A percentile compares a stretch with the other conserved stretches of the same genome.
Evolutionary conservation across 2,797 vertebrate species (phyloP).

Genomic region (Tachyglossus aculeatus): DNA sequence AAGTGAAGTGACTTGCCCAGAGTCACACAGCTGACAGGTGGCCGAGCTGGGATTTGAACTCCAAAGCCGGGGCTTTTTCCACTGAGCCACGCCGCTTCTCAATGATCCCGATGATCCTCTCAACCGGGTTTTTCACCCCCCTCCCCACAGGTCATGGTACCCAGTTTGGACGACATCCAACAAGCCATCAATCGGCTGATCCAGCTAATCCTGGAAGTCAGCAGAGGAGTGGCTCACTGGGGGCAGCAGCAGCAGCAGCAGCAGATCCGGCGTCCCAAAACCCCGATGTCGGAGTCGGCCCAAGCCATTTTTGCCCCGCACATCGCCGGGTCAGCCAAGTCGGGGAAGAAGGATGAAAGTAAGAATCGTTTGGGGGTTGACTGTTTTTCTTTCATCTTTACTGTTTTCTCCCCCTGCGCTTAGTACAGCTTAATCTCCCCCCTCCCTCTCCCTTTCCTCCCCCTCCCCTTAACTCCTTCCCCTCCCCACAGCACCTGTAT

Average conservation of each 20-base stretch:
- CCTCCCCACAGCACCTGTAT: too few species aligned
- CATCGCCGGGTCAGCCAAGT: not conserved
- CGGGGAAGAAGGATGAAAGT: conserved; percentile 56
- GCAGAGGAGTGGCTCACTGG: conserved; percentile 78
- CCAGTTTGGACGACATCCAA: conserved; percentile 81
- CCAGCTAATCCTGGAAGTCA: conserved; percentile 80
- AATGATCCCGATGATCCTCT: too few species aligned
- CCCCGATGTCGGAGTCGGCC: not conserved
- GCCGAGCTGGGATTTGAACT: too few species aligned
- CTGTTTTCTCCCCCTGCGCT: too few species aligned
- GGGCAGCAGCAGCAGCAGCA: conserved; percentile 72
- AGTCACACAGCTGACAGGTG: too few species aligned
- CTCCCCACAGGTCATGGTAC: conserved; percentile 75
- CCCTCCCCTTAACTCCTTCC: too few species aligned
- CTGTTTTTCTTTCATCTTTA: conserved; percentile 13
- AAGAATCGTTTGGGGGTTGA: conserved; percentile 29
- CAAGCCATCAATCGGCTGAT: conserved; percentile 75
- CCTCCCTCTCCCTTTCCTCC: too few species aligned
- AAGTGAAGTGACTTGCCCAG: too few species aligned
- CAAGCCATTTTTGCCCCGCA: not conserved
- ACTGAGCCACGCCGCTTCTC: too few species aligned
- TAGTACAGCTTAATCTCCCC: too few species aligned
- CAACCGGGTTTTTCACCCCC: too few species aligned
- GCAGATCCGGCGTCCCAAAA: conserved; percentile 44
- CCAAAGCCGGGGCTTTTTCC: too few species aligned